Evolutionary conservation across 2,888 invertebrate species (phyloP).

Genomic region (Metacarcinus magister): DNA sequence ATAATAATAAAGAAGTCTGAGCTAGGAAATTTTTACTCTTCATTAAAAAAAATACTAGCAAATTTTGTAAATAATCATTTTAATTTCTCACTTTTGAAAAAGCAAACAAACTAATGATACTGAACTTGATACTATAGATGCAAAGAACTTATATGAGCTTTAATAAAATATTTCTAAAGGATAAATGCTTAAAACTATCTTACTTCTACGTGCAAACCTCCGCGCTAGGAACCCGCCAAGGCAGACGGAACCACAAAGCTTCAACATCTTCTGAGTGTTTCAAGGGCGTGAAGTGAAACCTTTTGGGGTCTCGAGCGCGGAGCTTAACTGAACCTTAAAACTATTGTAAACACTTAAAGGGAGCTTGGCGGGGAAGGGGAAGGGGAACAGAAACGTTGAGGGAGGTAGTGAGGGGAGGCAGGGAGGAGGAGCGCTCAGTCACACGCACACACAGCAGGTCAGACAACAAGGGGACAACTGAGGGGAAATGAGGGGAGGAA

Average conservation of each 20-base stretch:
- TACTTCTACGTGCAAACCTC: conserved; percentile 79
- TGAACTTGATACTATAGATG: conserved; percentile 69
- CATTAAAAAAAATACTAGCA: neutral
- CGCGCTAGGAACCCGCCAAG: conserved; percentile 54
- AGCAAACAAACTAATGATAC: conserved; percentile 59
- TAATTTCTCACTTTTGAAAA: conserved; percentile 38
- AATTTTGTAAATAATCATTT: neutral
- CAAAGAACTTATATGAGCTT: conserved; percentile 34
- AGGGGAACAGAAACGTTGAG: conserved; percentile 47
- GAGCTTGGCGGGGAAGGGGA: conserved; percentile 61
- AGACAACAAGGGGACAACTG: neutral
- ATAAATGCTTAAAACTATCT: conserved; percentile 80
- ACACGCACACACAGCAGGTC: neutral
- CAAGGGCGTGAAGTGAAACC: neutral
- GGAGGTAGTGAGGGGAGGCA: neutral
- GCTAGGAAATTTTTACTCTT: conserved; percentile 15
- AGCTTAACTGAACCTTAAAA: conserved; percentile 73
- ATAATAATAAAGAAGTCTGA: conserved; percentile 60
- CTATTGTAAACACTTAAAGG: conserved; percentile 69
- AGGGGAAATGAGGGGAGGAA: neutral
- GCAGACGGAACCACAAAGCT: neutral
- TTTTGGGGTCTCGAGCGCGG: conserved; percentile 56
- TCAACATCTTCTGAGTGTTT: neutral
- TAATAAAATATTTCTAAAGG: conserved; percentile 72
- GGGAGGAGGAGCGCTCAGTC: conserved; percentile 3